phyloP scores from a whole-genome alignment of 2,113 vertebrate species.

The Onychostruthus taczanowskii region DNA sequence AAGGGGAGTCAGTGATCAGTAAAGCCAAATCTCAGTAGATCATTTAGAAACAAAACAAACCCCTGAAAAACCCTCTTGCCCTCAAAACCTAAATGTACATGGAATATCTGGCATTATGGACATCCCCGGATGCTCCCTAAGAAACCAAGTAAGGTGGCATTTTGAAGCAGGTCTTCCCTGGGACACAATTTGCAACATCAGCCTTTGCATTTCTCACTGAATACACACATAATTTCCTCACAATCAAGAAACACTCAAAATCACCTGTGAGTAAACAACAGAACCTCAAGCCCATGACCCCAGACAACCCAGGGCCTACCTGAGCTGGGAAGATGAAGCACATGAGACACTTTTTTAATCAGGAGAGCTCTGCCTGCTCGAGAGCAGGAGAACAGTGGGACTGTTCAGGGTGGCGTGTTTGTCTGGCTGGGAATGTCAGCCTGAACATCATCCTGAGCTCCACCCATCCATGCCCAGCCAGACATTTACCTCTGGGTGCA shows the following conservation, averaged over 20 bases:
- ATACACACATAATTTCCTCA: neutral
- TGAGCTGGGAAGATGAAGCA: neutral
- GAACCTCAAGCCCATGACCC: neutral
- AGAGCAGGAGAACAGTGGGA: neutral
- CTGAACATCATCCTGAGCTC: neutral
- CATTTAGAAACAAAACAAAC: neutral
- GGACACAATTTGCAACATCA: neutral
- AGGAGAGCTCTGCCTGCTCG: neutral
- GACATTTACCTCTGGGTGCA: conserved; percentile 71
- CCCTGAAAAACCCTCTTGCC: accelerated
- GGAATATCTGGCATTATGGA: neutral
- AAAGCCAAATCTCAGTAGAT: neutral
- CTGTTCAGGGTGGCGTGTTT: accelerated
- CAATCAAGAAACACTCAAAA: neutral
- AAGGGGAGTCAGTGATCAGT: neutral
- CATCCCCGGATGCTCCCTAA: neutral
- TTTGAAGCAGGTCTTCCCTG: neutral
- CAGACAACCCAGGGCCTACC: neutral
- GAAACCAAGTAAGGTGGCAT: neutral
- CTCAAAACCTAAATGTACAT: neutral
- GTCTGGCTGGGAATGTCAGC: neutral
- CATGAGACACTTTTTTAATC: neutral
- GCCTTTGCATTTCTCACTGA: neutral
- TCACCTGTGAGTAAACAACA: neutral
- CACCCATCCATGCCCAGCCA: neutral